Evolutionary conservation across 2,888 invertebrate species (phyloP).

Genomic region (Tridacna gigas): DNA sequence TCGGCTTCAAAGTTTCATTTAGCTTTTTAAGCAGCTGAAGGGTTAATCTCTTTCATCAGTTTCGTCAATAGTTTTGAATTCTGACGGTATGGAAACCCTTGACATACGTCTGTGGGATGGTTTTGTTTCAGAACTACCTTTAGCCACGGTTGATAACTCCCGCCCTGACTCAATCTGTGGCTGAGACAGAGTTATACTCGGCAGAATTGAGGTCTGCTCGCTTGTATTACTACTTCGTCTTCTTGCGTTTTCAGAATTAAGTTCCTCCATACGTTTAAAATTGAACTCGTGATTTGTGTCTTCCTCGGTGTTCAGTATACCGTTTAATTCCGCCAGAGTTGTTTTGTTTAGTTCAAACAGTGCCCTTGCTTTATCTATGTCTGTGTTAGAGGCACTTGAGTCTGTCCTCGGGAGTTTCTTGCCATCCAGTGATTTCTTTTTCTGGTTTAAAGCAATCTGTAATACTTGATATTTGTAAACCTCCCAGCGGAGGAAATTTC

Average conservation of each 20-base stretch:
- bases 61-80: conserved; percentile 14
- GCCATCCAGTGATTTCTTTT: background rate
- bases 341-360: conserved; percentile 14
- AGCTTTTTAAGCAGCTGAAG: background rate
- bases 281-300: background rate
- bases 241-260: background rate
- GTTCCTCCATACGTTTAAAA: conserved; percentile 8
- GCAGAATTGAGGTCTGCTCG: background rate
- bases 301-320: conserved; percentile 4
- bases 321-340: background rate
- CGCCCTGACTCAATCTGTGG: background rate
- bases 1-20: too few species aligned
- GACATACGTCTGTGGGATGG: background rate
- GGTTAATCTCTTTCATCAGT: background rate
- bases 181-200: background rate
- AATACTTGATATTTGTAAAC: conserved; percentile 66
- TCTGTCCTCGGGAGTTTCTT: background rate
- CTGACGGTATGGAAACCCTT: background rate
- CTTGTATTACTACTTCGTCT: background rate
- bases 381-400: too few species aligned
- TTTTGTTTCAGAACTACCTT: background rate
- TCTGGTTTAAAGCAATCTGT: background rate
- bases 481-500: conserved; percentile 69
- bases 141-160: background rate
- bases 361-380: background rate